Percentiles rank a stretch among this genome's conserved stretches.
These are phyloP conservation scores for Tyto alba DNA, from an alignment of 2,113 vertebrate genomes.

Conservation along the genomic window DNA sequence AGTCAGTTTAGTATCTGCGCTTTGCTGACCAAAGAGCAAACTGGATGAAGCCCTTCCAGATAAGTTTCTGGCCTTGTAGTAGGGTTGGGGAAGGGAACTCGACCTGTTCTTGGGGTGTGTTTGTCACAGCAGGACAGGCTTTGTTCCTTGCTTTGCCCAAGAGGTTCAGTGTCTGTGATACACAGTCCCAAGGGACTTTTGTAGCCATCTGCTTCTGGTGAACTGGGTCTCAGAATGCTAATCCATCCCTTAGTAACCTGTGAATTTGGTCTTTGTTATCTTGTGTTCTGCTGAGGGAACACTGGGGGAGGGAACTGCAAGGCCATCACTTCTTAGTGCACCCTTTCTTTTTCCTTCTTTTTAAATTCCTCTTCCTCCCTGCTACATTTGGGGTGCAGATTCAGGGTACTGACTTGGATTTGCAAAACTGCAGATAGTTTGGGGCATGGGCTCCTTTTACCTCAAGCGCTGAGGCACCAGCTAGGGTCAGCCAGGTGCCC, in stretches of 20 bases:
- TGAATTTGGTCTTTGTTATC: background rate
- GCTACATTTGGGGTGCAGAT: background rate
- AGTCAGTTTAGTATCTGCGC: background rate
- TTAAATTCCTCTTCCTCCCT: fast-evolving
- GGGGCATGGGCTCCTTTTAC: background rate
- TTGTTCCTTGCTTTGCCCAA: background rate
- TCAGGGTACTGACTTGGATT: background rate
- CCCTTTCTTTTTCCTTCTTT: too few relatives aligned
- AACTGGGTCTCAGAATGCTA: background rate
- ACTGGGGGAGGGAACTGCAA: background rate
- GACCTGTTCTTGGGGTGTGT: fast-evolving
- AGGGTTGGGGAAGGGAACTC: background rate
- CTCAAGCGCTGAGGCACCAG: background rate
- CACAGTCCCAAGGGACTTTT: background rate
- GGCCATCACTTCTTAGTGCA: fast-evolving
- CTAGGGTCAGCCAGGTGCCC: background rate
- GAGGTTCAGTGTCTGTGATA: background rate
- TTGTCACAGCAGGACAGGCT: background rate
- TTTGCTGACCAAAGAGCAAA: background rate
- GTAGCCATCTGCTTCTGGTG: constrained; percentile 31
- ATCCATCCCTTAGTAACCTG: background rate
- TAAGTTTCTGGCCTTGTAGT: background rate
- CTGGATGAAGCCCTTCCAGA: background rate
- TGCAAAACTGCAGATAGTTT: background rate
- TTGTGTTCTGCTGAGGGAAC: background rate